Evolutionary conservation across 1,140 invertebrate genomes (phyloP).

Genomic region (Pomacea maculata): DNA sequence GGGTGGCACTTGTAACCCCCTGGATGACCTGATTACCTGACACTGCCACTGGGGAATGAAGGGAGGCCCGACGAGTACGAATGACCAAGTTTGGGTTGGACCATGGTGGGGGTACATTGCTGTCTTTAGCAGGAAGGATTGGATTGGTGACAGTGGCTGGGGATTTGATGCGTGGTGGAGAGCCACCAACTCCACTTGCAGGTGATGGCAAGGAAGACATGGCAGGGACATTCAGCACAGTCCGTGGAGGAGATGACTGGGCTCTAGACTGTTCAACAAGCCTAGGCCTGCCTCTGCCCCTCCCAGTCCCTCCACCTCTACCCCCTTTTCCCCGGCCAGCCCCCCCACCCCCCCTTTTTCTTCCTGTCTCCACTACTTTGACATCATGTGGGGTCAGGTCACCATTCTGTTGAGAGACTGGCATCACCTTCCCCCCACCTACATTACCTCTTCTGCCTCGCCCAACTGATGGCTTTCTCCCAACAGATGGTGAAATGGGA

Average conservation of each 20-base stretch:
- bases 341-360: not conserved
- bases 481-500: too few species aligned
- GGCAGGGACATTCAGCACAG: slow-evolving; percentile 21
- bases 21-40: slow-evolving; percentile 5
- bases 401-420: slow-evolving; percentile 5
- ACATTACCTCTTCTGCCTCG: too few species aligned
- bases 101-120: slow-evolving; percentile 59
- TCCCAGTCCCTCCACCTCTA: not conserved
- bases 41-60: slow-evolving; percentile 40
- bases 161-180: slow-evolving; percentile 24
- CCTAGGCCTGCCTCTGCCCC: slow-evolving; percentile 9
- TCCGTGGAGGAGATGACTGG: not conserved
- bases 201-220: not conserved
- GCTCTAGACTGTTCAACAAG: not conserved
- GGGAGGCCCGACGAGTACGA: slow-evolving; percentile 66
- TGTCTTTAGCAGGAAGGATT: slow-evolving; percentile 14
- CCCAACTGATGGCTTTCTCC: too few species aligned
- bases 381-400: slow-evolving; percentile 14
- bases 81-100: slow-evolving; percentile 69
- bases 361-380: not conserved
- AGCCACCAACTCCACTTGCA: not conserved
- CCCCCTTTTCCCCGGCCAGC: not conserved
- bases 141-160: slow-evolving; percentile 14
- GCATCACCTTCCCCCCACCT: too few species aligned
- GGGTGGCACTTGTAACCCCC: slow-evolving; percentile 1